These are phyloP conservation scores for Trachemys scripta DNA, from an alignment of 2,113 vertebrate genomes.

Conservation along the genomic window DNA sequence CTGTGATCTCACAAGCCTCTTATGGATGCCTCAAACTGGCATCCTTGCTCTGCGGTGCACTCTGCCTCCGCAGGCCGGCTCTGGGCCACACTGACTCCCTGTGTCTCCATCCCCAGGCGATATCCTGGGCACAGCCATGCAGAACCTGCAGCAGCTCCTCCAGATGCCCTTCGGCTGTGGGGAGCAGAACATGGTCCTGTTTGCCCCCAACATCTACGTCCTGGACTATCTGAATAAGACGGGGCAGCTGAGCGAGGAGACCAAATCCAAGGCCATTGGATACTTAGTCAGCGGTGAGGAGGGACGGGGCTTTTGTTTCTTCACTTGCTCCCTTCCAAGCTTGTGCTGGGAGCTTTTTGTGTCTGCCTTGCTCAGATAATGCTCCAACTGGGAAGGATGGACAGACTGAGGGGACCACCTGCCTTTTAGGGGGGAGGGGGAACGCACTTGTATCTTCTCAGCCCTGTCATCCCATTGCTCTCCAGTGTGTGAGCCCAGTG, in stretches of 20 bases:
- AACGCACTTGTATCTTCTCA: background rate
- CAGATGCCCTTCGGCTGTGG: slow-evolving; percentile 89
- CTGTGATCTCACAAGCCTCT: background rate
- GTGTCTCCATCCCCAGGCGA: slow-evolving; percentile 81
- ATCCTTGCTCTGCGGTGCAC: background rate
- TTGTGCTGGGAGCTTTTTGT: background rate
- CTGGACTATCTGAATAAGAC: slow-evolving; percentile 88
- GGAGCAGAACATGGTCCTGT: slow-evolving; percentile 88
- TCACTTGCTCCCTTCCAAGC: background rate
- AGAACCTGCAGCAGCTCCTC: slow-evolving; percentile 87
- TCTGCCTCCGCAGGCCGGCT: background rate
- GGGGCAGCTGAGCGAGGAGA: slow-evolving; percentile 82
- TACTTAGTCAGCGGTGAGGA: slow-evolving; percentile 86
- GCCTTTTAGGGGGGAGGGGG: background rate
- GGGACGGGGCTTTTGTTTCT: background rate
- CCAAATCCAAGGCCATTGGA: slow-evolving; percentile 77
- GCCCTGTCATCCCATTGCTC: background rate
- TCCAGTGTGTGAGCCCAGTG: background rate
- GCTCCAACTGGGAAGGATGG: background rate
- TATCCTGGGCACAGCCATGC: slow-evolving; percentile 85
- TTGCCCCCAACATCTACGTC: slow-evolving; percentile 91
- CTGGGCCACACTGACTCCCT: background rate
- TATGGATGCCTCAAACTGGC: background rate
- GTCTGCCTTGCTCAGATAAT: background rate
- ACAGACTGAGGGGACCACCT: background rate